Evolutionary conservation across 2,888 invertebrate genomes (phyloP).

Genomic region (Aspidiotus destructor): DNA sequence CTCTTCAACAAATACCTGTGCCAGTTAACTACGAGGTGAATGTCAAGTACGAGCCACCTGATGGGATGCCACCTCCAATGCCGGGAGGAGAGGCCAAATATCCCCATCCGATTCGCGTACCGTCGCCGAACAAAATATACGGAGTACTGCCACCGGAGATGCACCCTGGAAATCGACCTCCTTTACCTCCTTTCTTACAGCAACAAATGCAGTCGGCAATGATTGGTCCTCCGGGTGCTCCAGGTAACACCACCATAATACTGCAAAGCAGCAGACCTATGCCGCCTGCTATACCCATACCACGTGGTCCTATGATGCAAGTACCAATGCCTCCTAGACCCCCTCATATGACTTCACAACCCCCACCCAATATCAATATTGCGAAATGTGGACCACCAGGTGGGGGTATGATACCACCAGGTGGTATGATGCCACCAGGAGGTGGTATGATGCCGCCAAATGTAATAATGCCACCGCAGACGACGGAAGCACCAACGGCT

Average conservation of each 20-base stretch:
- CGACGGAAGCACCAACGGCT: background rate
- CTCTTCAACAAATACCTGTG: background rate
- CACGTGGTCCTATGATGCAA: constrained; percentile 38
- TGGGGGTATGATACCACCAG: background rate
- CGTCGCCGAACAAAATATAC: constrained; percentile 36
- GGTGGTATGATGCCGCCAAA: background rate
- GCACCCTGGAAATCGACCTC: constrained; percentile 37
- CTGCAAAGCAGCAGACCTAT: constrained; percentile 4
- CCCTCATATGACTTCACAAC: constrained; percentile 42
- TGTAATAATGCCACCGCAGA: background rate
- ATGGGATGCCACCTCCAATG: background rate
- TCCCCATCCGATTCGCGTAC: constrained; percentile 33
- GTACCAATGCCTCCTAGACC: constrained; percentile 41
- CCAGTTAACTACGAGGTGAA: constrained; percentile 17
- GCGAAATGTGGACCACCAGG: background rate
- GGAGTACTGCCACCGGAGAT: constrained; percentile 26
- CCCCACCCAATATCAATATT: constrained; percentile 38
- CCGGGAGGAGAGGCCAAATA: constrained; percentile 3
- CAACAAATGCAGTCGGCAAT: background rate
- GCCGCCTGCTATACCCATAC: constrained; percentile 35
- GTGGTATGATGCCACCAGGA: constrained; percentile 3
- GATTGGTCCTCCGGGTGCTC: constrained; percentile 5
- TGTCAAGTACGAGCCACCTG: constrained; percentile 15
- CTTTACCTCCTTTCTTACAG: constrained; percentile 40
- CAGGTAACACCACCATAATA: constrained; percentile 11